A percentile compares a stretch with the other conserved stretches of the same genome.
Conservation (phyloP, 2,113 vertebrate species). For the Mus pahari region DNA sequence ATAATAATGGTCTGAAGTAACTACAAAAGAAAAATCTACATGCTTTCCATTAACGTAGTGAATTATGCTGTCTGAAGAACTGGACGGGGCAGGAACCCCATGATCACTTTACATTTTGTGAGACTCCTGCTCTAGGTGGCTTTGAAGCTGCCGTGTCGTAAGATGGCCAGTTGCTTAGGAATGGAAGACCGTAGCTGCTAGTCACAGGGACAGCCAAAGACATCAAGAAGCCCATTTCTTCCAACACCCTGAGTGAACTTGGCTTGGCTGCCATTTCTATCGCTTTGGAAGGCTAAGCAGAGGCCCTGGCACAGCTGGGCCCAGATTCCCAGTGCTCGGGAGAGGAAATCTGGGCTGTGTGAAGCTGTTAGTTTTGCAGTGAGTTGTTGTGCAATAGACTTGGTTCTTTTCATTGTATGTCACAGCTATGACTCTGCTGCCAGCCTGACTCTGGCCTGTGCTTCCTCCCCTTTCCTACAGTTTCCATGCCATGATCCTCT, state of each 20-base stretch:
- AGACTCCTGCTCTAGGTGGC: background rate
- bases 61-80: background rate
- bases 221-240: background rate
- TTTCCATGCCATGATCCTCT: background rate
- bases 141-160: background rate
- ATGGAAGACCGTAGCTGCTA: background rate
- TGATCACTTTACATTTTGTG: background rate
- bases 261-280: background rate
- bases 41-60: background rate
- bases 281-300: background rate
- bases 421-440: background rate
- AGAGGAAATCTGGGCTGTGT: background rate
- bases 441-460: background rate
- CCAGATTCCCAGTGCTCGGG: background rate
- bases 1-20: background rate
- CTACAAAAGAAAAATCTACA: background rate
- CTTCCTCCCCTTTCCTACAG: background rate
- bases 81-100: background rate
- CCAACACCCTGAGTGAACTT: background rate
- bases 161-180: background rate
- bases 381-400: background rate
- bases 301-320: background rate
- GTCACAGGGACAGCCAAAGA: background rate
- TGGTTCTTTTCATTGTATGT: background rate
- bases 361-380: background rate